Evolutionary conservation across 2,888 invertebrate species (phyloP).

Genomic region (Pediacus dermestoides): DNA sequence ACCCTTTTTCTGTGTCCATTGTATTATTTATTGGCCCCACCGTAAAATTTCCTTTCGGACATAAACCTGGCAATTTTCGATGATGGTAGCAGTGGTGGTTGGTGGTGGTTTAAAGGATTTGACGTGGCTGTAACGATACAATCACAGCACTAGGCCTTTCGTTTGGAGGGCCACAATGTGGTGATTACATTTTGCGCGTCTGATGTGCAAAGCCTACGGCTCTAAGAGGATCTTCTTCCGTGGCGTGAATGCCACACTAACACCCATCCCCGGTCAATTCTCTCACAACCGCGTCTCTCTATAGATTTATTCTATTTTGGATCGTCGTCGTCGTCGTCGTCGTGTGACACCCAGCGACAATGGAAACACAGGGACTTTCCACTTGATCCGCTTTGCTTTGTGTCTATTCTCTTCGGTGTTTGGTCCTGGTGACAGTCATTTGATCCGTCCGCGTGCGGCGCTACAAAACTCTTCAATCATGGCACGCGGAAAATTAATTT

Average conservation of each 20-base stretch:
- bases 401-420: slow-evolving; percentile 7
- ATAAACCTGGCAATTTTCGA: background rate
- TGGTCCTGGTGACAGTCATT: slow-evolving; percentile 25
- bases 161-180: slow-evolving; percentile 34
- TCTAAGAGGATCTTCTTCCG: slow-evolving; percentile 38
- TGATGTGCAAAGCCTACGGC: slow-evolving; percentile 40
- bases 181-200: slow-evolving; percentile 41
- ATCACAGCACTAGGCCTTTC: slow-evolving; percentile 19
- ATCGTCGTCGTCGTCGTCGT: no score
- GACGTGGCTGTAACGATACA: slow-evolving; percentile 27
- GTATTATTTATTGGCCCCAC: no score
- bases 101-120: slow-evolving; percentile 32
- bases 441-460: slow-evolving; percentile 23
- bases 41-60: background rate
- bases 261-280: slow-evolving; percentile 33
- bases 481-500: slow-evolving; percentile 23
- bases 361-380: slow-evolving; percentile 31
- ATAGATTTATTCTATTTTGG: slow-evolving; percentile 29
- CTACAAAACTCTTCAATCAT: slow-evolving; percentile 32
- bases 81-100: no score
- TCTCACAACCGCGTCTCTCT: slow-evolving; percentile 12
- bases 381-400: slow-evolving; percentile 21
- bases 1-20: slow-evolving; percentile 1
- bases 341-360: slow-evolving; percentile 33
- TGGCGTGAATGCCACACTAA: slow-evolving; percentile 35